Conservation (phyloP, 30 jellyfish, hydroid and myxozoan species). For the Hydractinia echinata region DNA sequence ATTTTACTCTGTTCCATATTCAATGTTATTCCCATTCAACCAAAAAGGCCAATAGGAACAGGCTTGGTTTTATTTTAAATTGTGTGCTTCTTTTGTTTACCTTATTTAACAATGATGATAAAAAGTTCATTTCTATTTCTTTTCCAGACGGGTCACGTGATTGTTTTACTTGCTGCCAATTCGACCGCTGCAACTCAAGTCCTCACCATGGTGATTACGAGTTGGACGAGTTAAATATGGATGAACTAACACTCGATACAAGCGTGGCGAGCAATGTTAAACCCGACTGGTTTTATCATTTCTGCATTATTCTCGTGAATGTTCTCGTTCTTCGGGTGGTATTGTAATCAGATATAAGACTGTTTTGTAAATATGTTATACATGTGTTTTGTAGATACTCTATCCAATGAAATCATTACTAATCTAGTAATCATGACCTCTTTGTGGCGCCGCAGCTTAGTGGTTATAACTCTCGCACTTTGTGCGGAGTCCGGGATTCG, state of each 20-base stretch:
- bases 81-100: not conserved
- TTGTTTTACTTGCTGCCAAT: conserved; percentile 61
- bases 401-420: too few species aligned
- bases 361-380: too few species aligned
- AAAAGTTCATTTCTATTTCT: conserved; percentile 10
- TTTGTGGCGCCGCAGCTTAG: too few species aligned
- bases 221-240: conserved; percentile 42
- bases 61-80: too few species aligned
- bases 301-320: not conserved
- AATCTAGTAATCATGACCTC: too few species aligned
- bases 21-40: too few species aligned
- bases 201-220: conserved; percentile 67
- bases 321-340: not conserved
- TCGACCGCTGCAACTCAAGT: conserved; percentile 58
- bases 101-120: not conserved
- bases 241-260: conserved; percentile 36
- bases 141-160: conserved; percentile 45
- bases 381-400: too few species aligned
- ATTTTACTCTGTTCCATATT: too few species aligned
- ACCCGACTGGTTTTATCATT: not conserved
- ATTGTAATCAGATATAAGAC: not conserved
- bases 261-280: not conserved
- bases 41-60: too few species aligned
- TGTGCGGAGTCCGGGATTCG: too few species aligned
- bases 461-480: too few species aligned